Conservation (phyloP, 2,797 vertebrate species). For the Threskiornis aethiopicus region DNA sequence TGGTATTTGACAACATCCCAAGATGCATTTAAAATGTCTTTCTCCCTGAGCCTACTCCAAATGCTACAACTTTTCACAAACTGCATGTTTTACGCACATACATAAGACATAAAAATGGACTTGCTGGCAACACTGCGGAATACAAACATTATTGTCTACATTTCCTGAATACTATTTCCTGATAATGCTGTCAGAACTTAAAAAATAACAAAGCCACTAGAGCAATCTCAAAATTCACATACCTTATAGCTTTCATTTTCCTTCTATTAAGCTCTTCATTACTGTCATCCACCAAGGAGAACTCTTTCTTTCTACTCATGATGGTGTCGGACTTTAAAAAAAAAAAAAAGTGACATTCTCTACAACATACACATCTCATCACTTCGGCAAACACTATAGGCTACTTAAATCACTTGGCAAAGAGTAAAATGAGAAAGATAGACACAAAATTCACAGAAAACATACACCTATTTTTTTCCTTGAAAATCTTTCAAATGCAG, state of each 20-base stretch:
- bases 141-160: neutral
- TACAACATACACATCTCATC: neutral
- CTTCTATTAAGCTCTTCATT: neutral
- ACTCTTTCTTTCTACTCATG: neutral
- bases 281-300: neutral
- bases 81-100: neutral
- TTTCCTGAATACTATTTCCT: neutral
- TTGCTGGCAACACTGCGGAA: neutral
- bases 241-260: constrained; percentile 21
- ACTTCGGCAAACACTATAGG: neutral
- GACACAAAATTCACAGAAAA: fast-evolving
- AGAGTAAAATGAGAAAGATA: fast-evolving
- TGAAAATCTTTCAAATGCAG: fast-evolving
- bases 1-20: neutral
- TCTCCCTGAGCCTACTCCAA: neutral
- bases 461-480: fast-evolving
- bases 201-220: neutral
- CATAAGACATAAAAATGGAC: fast-evolving
- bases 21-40: neutral
- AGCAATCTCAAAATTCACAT: neutral
- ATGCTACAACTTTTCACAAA: neutral
- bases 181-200: neutral
- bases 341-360: fast-evolving
- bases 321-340: neutral
- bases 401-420: fast-evolving